phyloP scores from a whole-genome alignment of 1,140 invertebrate genomes.

The Tigriopus japonicus region DNA sequence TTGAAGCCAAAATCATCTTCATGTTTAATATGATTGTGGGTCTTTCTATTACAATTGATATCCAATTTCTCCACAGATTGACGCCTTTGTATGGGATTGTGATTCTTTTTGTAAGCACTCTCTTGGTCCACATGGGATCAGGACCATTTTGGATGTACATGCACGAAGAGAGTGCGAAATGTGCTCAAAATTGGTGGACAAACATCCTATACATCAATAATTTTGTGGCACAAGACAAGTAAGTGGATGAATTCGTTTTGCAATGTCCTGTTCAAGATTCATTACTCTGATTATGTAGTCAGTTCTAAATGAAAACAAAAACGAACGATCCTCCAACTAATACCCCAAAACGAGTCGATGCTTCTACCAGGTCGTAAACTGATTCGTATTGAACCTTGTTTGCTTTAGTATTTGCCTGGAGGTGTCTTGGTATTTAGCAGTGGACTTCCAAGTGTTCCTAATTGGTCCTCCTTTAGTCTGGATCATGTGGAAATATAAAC shows the following conservation, averaged over 20 bases:
- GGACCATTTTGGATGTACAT: conserved; percentile 4
- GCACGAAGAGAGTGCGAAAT: background rate
- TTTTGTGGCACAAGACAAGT: background rate
- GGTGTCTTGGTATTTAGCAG: conserved; percentile 62
- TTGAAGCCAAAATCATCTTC: too few relatives aligned
- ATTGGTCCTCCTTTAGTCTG: conserved; percentile 52
- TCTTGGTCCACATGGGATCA: background rate
- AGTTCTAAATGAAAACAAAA: too few relatives aligned
- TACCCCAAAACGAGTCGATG: too few relatives aligned
- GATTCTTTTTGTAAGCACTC: background rate
- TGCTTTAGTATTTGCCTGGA: conserved; percentile 41
- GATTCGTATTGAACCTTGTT: too few relatives aligned
- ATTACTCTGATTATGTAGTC: too few relatives aligned
- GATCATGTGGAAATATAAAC: conserved; percentile 21
- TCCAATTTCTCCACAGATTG: background rate
- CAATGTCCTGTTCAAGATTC: too few relatives aligned
- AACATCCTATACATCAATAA: conserved; percentile 6
- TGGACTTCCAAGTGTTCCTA: conserved; percentile 58
- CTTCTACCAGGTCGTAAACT: too few relatives aligned
- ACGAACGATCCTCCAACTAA: too few relatives aligned
- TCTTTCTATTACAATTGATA: too few relatives aligned
- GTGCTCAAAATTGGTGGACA: background rate
- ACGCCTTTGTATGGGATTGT: background rate
- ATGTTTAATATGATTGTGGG: too few relatives aligned
- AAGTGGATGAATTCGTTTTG: background rate